phyloP scores from a whole-genome alignment of 2,113 vertebrate species.

The Ciconia maguari region DNA sequence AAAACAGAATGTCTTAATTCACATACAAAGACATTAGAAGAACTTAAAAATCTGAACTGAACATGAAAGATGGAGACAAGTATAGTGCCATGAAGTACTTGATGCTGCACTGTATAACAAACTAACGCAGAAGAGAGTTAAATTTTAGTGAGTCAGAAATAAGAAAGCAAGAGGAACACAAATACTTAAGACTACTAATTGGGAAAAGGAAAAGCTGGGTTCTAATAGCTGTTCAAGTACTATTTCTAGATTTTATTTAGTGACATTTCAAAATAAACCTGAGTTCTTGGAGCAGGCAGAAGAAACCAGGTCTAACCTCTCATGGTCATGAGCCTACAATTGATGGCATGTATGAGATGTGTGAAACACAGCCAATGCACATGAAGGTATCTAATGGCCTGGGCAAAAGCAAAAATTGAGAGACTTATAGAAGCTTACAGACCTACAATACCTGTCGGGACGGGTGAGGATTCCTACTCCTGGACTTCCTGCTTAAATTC shows the following conservation, averaged over 20 bases:
- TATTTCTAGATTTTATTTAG: background rate
- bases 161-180: background rate
- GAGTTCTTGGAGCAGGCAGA: background rate
- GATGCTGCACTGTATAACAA: background rate
- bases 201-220: background rate
- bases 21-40: background rate
- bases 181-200: background rate
- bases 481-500: background rate
- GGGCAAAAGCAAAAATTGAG: background rate
- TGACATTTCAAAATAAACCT: background rate
- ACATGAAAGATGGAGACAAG: background rate
- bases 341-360: rapidly evolving
- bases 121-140: background rate
- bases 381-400: background rate
- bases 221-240: background rate
- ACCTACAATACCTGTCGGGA: background rate
- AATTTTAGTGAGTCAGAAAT: background rate
- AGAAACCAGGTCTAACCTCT: background rate
- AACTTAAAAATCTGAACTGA: background rate
- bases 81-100: background rate
- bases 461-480: background rate
- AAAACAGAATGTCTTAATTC: background rate
- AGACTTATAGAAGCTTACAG: background rate
- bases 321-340: background rate
- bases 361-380: background rate